These are phyloP conservation scores for Drosophila niveifrons DNA, from an alignment of 2,888 invertebrate genomes.

Conservation along the genomic window DNA sequence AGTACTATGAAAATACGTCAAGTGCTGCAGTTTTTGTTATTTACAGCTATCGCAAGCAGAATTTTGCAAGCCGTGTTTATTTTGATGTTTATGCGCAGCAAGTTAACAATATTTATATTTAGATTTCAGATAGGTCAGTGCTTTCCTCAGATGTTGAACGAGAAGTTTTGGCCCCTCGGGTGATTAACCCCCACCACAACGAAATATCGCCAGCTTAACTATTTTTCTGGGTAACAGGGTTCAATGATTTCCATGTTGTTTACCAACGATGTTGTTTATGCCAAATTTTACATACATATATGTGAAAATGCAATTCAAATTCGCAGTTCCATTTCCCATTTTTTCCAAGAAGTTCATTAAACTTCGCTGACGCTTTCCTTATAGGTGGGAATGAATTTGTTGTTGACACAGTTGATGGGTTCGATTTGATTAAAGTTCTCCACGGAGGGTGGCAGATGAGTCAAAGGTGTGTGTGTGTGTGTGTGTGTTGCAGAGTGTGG, in stretches of 20 bases:
- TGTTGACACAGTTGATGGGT: slow-evolving; percentile 3
- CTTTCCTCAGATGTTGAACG: slow-evolving; percentile 35
- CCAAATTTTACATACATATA: slow-evolving; percentile 20
- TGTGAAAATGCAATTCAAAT: slow-evolving; percentile 48
- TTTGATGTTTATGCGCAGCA: slow-evolving; percentile 51
- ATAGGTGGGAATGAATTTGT: slow-evolving; percentile 31
- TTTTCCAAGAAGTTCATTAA: slow-evolving; percentile 68
- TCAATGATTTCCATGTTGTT: slow-evolving; percentile 51
- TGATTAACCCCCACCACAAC: slow-evolving; percentile 32
- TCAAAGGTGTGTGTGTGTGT: slow-evolving; percentile 9
- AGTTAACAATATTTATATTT: slow-evolving; percentile 56
- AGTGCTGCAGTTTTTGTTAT: slow-evolving; percentile 14
- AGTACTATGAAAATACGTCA: slow-evolving; percentile 6
- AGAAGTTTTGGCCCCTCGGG: slow-evolving; percentile 32
- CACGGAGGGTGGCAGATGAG: slow-evolving; percentile 15
- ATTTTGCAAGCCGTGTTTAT: slow-evolving; percentile 52
- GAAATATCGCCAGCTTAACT: slow-evolving; percentile 30
- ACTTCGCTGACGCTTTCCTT: slow-evolving; percentile 40
- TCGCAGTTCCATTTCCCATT: slow-evolving; percentile 21
- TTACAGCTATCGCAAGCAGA: slow-evolving; percentile 31
- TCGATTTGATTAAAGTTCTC: background rate
- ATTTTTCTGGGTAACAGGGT: slow-evolving; percentile 39
- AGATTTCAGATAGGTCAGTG: slow-evolving; percentile 70
- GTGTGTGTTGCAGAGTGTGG: background rate
- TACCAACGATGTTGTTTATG: slow-evolving; percentile 20